phyloP scores from a whole-genome alignment of 1,140 invertebrate genomes.

The Leptoteleia sp. region DNA sequence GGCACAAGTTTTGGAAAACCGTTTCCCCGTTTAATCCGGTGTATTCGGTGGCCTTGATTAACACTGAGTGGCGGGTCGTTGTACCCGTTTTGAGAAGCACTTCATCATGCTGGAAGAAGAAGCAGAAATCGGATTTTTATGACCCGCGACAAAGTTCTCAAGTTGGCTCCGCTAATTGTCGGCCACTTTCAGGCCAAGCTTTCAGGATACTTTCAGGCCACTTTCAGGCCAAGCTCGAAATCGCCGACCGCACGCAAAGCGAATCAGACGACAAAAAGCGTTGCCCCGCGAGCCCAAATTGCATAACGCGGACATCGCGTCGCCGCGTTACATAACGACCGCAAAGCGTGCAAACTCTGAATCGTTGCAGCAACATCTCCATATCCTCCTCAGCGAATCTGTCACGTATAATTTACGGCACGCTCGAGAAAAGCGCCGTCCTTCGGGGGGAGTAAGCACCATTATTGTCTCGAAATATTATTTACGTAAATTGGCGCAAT shows the following conservation, averaged over 20 bases:
- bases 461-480: slow-evolving; percentile 41
- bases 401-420: slow-evolving; percentile 60
- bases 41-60: slow-evolving; percentile 31
- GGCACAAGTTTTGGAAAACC: slow-evolving; percentile 15
- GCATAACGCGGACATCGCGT: slow-evolving; percentile 20
- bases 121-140: slow-evolving; percentile 7
- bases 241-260: slow-evolving; percentile 5
- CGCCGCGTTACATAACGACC: slow-evolving; percentile 38
- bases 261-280: slow-evolving; percentile 28
- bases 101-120: not conserved
- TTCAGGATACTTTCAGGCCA: no score
- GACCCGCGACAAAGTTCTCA: not conserved
- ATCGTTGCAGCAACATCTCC: slow-evolving; percentile 45
- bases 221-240: no score
- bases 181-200: no score
- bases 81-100: slow-evolving; percentile 28
- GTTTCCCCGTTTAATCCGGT: slow-evolving; percentile 3
- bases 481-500: slow-evolving; percentile 55
- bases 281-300: slow-evolving; percentile 25
- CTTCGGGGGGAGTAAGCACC: slow-evolving; percentile 48
- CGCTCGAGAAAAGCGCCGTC: slow-evolving; percentile 50
- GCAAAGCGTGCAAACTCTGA: slow-evolving; percentile 38
- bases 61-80: slow-evolving; percentile 21
- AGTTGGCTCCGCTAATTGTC: not conserved
- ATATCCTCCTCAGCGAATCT: slow-evolving; percentile 44